phyloP scores from a whole-genome alignment of 2,888 invertebrate species.

The Stegophylla sp. region DNA sequence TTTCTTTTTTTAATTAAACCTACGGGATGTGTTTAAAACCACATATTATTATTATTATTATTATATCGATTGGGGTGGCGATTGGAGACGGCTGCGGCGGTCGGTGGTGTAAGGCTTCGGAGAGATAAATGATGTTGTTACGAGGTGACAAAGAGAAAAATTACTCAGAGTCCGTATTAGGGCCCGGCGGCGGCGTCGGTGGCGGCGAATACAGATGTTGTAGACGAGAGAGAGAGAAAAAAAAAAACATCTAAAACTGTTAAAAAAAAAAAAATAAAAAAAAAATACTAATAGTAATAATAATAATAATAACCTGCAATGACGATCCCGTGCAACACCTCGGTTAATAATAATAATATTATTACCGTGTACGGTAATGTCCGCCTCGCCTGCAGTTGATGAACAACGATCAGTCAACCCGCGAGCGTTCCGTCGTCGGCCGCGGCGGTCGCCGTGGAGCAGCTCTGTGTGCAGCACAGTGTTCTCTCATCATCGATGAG shows the following conservation, averaged over 20 bases:
- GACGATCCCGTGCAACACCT: constrained; percentile 32
- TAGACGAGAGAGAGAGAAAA: background rate
- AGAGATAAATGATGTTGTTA: constrained; percentile 47
- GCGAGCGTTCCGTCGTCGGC: background rate
- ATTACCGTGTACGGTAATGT: constrained; percentile 26
- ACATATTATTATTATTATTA: background rate
- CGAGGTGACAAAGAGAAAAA: constrained; percentile 58
- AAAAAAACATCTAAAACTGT: constrained; percentile 45
- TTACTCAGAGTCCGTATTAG: constrained; percentile 43
- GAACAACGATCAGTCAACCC: constrained; percentile 56
- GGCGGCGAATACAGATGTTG: constrained; percentile 50
- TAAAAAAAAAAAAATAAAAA: constrained; percentile 49
- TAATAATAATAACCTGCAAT: constrained; percentile 35
- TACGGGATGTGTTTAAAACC: background rate
- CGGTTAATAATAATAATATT: constrained; percentile 4
- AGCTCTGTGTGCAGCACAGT: background rate
- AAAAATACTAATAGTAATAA: no score
- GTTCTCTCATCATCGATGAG: constrained; percentile 19
- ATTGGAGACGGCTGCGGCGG: background rate
- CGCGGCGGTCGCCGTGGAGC: background rate
- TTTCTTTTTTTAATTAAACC: background rate
- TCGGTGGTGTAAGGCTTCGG: no score
- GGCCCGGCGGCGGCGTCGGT: constrained; percentile 46
- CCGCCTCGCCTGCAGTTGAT: constrained; percentile 38
- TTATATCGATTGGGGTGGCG: constrained; percentile 2